Conservation (phyloP, 1,140 invertebrate species). For the Zophobas atratus region DNA sequence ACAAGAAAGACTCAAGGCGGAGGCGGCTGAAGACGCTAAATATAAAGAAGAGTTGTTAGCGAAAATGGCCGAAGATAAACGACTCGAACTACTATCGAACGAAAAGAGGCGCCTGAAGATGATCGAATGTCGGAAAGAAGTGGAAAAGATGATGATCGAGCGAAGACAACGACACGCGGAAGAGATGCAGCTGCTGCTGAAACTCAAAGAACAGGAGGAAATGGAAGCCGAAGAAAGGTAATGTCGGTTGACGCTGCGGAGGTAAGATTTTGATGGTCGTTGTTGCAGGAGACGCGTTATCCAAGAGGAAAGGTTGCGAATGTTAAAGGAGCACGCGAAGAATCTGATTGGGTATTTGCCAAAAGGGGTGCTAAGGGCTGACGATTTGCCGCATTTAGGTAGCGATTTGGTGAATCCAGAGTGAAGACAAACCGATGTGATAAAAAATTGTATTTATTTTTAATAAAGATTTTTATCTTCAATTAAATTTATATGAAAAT, state of each 20-base stretch:
- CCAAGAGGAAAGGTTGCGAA: slow-evolving; percentile 67
- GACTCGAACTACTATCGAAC: slow-evolving; percentile 64
- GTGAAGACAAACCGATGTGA: neutral
- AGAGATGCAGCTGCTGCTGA: slow-evolving; percentile 62
- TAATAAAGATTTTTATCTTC: neutral
- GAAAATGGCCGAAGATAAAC: slow-evolving; percentile 63
- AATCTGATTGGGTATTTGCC: slow-evolving; percentile 68
- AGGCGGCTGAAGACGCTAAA: slow-evolving; percentile 60
- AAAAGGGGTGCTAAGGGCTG: slow-evolving; percentile 63
- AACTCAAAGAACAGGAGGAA: slow-evolving; percentile 61
- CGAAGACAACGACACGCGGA: slow-evolving; percentile 61
- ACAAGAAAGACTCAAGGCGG: slow-evolving; percentile 55
- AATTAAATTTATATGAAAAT: neutral
- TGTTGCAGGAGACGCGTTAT: slow-evolving; percentile 65
- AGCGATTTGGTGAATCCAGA: slow-evolving; percentile 51
- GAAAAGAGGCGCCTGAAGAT: slow-evolving; percentile 63
- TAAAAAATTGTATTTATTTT: neutral
- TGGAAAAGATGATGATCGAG: slow-evolving; percentile 64
- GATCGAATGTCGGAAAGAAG: slow-evolving; percentile 62
- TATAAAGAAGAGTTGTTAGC: slow-evolving; percentile 64
- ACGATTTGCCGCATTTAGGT: slow-evolving; percentile 67
- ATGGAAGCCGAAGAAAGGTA: slow-evolving; percentile 63
- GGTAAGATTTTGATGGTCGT: slow-evolving; percentile 28
- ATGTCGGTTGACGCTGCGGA: neutral
- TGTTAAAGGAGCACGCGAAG: slow-evolving; percentile 67